phyloP scores from a whole-genome alignment of 37 sponge, comb jelly and placozoan species.

The Oscarella lobularis region DNA sequence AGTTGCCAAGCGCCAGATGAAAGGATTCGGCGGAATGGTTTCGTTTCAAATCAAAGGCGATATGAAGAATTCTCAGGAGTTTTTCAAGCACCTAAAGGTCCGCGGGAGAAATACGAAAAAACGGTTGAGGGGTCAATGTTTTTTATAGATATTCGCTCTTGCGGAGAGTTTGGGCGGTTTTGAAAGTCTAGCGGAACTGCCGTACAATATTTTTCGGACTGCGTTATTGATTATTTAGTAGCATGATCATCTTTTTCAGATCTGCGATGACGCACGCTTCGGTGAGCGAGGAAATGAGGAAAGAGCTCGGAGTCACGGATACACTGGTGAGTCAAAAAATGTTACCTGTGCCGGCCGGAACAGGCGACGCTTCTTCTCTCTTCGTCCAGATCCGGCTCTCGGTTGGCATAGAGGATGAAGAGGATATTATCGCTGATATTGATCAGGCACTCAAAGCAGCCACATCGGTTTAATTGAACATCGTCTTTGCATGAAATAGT shows the following conservation, averaged over 20 bases:
- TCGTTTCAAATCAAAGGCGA: slow-evolving; percentile 75
- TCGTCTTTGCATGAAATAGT: too few relatives aligned
- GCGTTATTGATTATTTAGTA: neutral
- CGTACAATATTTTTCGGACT: slow-evolving; percentile 38
- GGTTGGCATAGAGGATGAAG: slow-evolving; percentile 81
- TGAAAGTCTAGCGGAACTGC: slow-evolving; percentile 79
- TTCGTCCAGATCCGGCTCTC: slow-evolving; percentile 76
- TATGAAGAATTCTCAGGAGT: slow-evolving; percentile 39
- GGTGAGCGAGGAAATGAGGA: slow-evolving; percentile 71
- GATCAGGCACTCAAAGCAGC: slow-evolving; percentile 36
- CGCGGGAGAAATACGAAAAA: too few relatives aligned
- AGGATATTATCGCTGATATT: slow-evolving; percentile 80
- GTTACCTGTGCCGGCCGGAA: neutral
- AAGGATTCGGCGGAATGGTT: slow-evolving; percentile 93
- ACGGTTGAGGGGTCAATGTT: neutral
- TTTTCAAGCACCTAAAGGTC: slow-evolving; percentile 65
- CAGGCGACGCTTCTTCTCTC: neutral
- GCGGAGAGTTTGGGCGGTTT: slow-evolving; percentile 96
- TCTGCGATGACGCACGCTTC: slow-evolving; percentile 89
- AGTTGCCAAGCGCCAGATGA: slow-evolving; percentile 68
- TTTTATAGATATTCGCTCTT: slow-evolving; percentile 58
- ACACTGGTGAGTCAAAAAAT: slow-evolving; percentile 55
- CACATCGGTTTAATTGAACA: too few relatives aligned
- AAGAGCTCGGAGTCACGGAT: slow-evolving; percentile 71
- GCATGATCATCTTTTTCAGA: slow-evolving; percentile 40